Base-by-base conservation (phyloP, 1,140 invertebrate genomes). In the Oppia nitens region DNA sequence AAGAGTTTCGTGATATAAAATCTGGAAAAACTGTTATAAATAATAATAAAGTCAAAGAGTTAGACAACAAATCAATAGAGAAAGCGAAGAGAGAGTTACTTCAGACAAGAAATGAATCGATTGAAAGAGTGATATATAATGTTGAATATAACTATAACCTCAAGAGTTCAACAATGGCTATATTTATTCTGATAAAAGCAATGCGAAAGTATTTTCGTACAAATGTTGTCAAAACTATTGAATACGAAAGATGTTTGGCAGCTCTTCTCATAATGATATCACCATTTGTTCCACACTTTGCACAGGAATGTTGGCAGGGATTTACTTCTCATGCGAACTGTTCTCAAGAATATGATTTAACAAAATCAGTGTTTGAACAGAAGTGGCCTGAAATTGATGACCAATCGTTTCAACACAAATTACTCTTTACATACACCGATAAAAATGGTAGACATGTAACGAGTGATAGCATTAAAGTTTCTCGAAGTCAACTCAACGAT, bases 231-330 rank as follows among this genome's bases (percentile, higher is more conserved):
- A 25, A 21, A 20, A 60, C 61, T 59, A 28, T 60, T 66, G 67
- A 70, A 67, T 94, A 79, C 72, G 85, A 92, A 71, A 70, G 79
- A 64, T 79, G 84, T 12, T 72, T 95, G 53, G 84, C 80, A 20
- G 71, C 74, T 14, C 79, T 87, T 65, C 78, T 95, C 51, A 84
- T 94, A 57, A 83, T 92, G 79, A 66, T 93, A 2, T 78, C 85
- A 2, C 89, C 90, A 0, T 75, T 95, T 62, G 82, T 83, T 3
- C 91, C 92, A 9, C 84, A 90, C 70, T 93, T 93, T 70, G 80
- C 86, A 11, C 87, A 83, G 1, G 87, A 94, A 72, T 72, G 94
- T 28, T 96, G 91, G 92, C 73, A 78, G 28, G 85, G 80, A 29
- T 82, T 91, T 66, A 68, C 77, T 21, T 75, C 76, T 1, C 60